Evolutionary conservation across 2,113 vertebrate genomes (phyloP), one percentile per base, ranked within the genome.

Genomic region (Melospiza georgiana): DNA sequence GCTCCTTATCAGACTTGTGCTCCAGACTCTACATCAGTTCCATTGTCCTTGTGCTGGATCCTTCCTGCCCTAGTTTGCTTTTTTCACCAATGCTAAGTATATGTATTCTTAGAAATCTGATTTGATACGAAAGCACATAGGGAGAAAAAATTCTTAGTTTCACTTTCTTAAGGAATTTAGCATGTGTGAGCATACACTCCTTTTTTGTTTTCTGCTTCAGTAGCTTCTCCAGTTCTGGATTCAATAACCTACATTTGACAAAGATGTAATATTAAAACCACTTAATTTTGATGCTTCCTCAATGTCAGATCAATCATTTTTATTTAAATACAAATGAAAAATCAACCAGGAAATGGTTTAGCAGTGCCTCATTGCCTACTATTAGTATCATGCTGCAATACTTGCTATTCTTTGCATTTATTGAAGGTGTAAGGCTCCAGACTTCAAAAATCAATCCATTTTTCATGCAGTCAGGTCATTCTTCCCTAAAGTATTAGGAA

Each of bases 251-350:
- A 12, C 15, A 43, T 74, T 82, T 94, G 46, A 35, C 55, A 76
- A 78, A 63, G 55, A 69, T 8, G 10, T 41, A 69, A 51, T 61
- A 55, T 39, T 85, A 65, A 90, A 85, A 78, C 8, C 37, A 76
- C 30, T 97, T 97, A 86, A 85, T 52, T 59, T 75, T 90, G n/a
- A 58, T 67, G 17, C 58, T 89, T 91, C 10, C 43, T 81, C 28
- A 66, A 69, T 94, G 39, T 94, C 49, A 77, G 41, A 77, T 86
- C 68, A 80, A 91, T 81, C 80, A n/a, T 61, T 93, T 91, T 41
- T 80, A 75, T 88, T 91, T 84, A 89, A 94, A 91, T 71, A 86
- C 39, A 89, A 94, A 91, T 84, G 51, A 94, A 94, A 91, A 93
- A 80, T 89, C 61, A 81, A 54, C 28, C 12, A 87, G 72, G 61